phyloP scores from a whole-genome alignment of 2,797 vertebrate species.

The Spinibarbus caldwelli region DNA sequence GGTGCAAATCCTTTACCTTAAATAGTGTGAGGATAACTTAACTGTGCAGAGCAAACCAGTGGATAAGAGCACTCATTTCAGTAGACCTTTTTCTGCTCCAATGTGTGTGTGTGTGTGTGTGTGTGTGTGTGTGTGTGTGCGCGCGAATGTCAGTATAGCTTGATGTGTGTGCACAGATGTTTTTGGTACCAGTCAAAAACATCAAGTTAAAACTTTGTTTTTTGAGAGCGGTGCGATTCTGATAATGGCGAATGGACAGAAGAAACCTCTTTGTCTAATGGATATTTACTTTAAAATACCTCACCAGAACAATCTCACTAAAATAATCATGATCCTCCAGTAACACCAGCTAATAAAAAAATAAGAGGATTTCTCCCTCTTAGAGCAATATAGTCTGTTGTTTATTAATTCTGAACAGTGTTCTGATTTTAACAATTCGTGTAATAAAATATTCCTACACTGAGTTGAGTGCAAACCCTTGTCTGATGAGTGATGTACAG shows the following conservation, averaged over 20 bases:
- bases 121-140: background rate
- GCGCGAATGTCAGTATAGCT: background rate
- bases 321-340: conserved; percentile 71
- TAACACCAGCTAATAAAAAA: conserved; percentile 73
- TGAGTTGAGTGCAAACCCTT: conserved; percentile 83
- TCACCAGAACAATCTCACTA: conserved; percentile 68
- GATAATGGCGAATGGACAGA: conserved; percentile 39
- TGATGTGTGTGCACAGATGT: conserved; percentile 2
- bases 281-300: conserved; percentile 58
- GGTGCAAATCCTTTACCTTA: background rate
- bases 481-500: conserved; percentile 76
- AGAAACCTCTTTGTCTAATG: conserved; percentile 74
- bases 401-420: conserved; percentile 86
- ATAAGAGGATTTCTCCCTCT: conserved; percentile 66
- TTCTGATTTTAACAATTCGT: conserved; percentile 78
- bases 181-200: conserved; percentile 35
- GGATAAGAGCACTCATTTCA: conserved; percentile 21
- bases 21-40: background rate
- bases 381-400: conserved; percentile 77
- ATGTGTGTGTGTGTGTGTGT: background rate
- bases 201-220: conserved; percentile 49
- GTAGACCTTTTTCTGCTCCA: conserved; percentile 18
- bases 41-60: background rate
- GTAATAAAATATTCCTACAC: conserved; percentile 84
- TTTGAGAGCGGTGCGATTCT: conserved; percentile 7